Conservation (phyloP, 1,140 invertebrate genomes). For the Dryas iulia region DNA sequence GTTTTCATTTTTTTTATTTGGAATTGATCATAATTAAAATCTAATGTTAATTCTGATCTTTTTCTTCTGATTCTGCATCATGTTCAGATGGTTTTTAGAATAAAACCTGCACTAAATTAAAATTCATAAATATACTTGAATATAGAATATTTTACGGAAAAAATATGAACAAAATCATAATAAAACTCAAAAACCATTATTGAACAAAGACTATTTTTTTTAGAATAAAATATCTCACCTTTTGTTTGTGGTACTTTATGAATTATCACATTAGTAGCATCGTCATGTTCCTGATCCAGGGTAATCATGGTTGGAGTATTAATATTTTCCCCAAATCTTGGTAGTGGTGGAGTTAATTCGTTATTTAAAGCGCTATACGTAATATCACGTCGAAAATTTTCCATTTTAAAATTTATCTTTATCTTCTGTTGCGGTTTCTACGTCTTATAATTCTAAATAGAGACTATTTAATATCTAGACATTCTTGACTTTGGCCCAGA, state of each 20-base stretch:
- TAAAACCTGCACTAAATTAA: too few relatives aligned
- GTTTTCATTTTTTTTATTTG: too few relatives aligned
- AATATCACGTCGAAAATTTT: conserved; percentile 67
- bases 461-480: conserved; percentile 57
- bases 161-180: neutral
- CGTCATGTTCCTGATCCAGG: conserved; percentile 68
- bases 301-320: conserved; percentile 61
- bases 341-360: conserved; percentile 60
- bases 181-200: neutral
- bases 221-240: conserved; percentile 42
- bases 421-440: conserved; percentile 43
- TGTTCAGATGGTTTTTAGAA: too few relatives aligned
- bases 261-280: conserved; percentile 69
- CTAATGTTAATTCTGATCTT: too few relatives aligned
- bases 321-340: conserved; percentile 44
- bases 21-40: too few relatives aligned
- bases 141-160: too few relatives aligned
- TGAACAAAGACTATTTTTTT: conserved; percentile 4
- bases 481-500: conserved; percentile 71
- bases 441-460: conserved; percentile 50
- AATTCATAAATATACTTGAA: too few relatives aligned
- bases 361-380: conserved; percentile 66
- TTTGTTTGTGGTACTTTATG: conserved; percentile 74
- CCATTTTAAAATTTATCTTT: conserved; percentile 49
- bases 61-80: too few relatives aligned